Evolutionary conservation across 1,140 invertebrate genomes (phyloP).

Genomic region (Pogonognathellus flavescens): DNA sequence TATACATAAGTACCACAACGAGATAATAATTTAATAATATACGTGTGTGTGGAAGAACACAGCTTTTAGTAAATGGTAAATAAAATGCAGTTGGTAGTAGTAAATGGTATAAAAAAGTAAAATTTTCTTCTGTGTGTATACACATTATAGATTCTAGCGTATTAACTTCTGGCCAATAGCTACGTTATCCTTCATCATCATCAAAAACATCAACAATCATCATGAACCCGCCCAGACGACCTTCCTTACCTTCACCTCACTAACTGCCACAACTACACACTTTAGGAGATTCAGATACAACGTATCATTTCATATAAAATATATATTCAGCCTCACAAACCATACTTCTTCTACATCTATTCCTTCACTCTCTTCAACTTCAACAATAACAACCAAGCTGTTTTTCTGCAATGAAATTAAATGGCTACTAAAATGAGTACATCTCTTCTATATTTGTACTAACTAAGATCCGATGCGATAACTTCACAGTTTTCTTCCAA

Average conservation of each 20-base stretch:
- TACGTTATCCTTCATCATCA: conserved; percentile 30
- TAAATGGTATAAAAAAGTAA: neutral
- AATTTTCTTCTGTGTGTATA: neutral
- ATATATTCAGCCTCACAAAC: too few species aligned
- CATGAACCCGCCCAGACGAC: conserved; percentile 49
- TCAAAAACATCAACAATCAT: neutral
- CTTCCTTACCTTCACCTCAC: conserved; percentile 39
- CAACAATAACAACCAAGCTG: too few species aligned
- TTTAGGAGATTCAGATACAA: neutral
- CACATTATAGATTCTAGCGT: neutral
- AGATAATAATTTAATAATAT: too few species aligned
- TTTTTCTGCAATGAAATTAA: too few species aligned
- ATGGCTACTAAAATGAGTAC: too few species aligned
- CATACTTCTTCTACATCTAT: neutral
- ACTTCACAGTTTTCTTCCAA: too few species aligned
- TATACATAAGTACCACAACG: too few species aligned
- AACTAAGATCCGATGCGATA: too few species aligned
- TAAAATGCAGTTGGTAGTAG: too few species aligned
- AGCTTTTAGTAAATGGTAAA: too few species aligned
- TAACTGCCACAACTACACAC: neutral
- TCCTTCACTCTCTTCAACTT: neutral
- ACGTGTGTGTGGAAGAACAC: too few species aligned
- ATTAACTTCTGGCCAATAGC: neutral
- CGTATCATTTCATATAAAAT: neutral
- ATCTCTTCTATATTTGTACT: too few species aligned